Evolutionary conservation across 2,888 invertebrate genomes (phyloP).

Genomic region (Chydorus sphaericus): DNA sequence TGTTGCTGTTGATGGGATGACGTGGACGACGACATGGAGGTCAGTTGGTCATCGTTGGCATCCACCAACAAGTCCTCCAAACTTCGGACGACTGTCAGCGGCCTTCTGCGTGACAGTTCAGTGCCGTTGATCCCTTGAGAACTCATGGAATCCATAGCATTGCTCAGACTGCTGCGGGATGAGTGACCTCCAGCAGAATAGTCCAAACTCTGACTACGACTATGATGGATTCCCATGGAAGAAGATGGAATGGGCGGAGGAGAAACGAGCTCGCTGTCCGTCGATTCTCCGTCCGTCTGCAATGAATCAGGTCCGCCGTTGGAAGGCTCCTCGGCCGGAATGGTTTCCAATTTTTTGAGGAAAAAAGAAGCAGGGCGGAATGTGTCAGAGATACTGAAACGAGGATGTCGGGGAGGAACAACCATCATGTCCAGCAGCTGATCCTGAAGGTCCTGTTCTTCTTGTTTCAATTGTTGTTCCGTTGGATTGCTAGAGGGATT

Average conservation of each 20-base stretch:
- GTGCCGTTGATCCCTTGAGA: neutral
- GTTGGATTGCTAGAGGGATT: too few species aligned
- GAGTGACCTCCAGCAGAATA: conserved; percentile 1
- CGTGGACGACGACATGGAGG: neutral
- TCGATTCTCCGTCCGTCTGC: conserved; percentile 51
- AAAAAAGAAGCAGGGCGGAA: conserved; percentile 80
- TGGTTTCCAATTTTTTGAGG: conserved; percentile 27
- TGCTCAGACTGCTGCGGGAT: neutral
- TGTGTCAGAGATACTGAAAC: conserved; percentile 74
- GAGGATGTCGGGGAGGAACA: conserved; percentile 49
- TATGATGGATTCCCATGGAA: conserved; percentile 35
- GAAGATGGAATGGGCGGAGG: conserved; percentile 64
- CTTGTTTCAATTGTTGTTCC: too few species aligned
- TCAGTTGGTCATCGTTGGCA: conserved; percentile 6
- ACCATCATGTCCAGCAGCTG: conserved; percentile 43
- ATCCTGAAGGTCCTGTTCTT: conserved; percentile 13
- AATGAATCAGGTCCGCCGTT: conserved; percentile 23
- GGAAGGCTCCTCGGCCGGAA: conserved; percentile 8
- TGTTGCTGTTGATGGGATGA: too few species aligned
- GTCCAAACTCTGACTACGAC: conserved; percentile 14
- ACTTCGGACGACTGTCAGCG: conserved; percentile 14
- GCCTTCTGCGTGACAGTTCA: neutral
- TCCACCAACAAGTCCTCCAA: conserved; percentile 13
- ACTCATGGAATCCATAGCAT: neutral
- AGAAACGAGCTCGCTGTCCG: conserved; percentile 61